Evolutionary conservation across 2,113 vertebrate genomes (phyloP).

Genomic region (Nothocercus nigrocapillus): DNA sequence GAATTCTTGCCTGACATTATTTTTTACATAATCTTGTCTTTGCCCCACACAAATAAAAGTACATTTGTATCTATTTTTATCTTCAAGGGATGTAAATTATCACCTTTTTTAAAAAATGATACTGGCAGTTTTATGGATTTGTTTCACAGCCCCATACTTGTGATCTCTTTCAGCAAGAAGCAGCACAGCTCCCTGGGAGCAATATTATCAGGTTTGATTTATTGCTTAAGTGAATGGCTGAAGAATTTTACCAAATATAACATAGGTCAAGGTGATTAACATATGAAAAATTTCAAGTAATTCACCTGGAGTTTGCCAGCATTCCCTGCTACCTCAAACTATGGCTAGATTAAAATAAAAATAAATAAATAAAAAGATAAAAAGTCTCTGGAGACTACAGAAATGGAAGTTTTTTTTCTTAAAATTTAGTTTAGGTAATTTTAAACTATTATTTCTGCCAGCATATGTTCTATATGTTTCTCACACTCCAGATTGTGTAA

Average conservation of each 20-base stretch:
- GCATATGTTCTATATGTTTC: not conserved
- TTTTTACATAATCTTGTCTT: not conserved
- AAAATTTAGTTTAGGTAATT: not conserved
- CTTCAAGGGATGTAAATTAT: slow-evolving; percentile 12
- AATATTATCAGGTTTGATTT: slow-evolving; percentile 25
- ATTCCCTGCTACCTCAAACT: not conserved
- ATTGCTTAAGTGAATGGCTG: not conserved
- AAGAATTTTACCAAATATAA: not conserved
- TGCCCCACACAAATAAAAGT: not conserved
- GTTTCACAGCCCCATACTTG: not conserved
- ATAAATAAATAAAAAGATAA: not conserved
- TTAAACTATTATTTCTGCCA: not conserved
- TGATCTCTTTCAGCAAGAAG: not conserved
- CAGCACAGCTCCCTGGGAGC: not conserved
- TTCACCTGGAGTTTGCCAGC: not conserved
- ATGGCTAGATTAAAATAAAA: not conserved
- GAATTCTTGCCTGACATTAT: not conserved
- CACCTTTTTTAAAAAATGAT: not conserved
- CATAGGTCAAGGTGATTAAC: not conserved
- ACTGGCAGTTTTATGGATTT: slow-evolving; percentile 12
- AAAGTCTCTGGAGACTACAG: not conserved
- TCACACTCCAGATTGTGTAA: not conserved
- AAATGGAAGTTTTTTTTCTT: not conserved
- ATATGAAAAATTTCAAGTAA: not conserved
- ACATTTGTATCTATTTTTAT: not conserved